Base-by-base conservation (phyloP, 2,113 vertebrate species). In the Willisornis vidua region DNA sequence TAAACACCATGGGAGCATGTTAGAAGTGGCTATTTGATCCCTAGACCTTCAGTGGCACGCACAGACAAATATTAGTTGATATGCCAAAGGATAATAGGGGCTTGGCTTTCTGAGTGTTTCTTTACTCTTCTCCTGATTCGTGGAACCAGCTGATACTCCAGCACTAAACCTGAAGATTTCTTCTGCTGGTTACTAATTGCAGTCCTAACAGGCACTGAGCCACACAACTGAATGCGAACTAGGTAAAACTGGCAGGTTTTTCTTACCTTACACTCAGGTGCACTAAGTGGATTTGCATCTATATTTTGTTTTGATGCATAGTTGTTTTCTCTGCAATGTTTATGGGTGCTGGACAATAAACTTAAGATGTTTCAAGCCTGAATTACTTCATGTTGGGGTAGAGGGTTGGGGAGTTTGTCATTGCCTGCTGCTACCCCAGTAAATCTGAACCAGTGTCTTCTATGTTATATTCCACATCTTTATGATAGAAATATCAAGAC, bases 11-110 rank as follows among this genome's bases (percentile, higher is more conserved):
- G 25, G 51, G 61, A 74, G 35, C 33, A 43, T 61, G 52, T 63
- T 61, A 90, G 83, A 88, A 89, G 76, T 66, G 62, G 79, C 37
- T 89, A 92, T 93, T 90, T 96, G 90, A 96, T 97, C 76, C 66
- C 23, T 39, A 66, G 66, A 33, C 57, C 62, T 93, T 89, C 70
- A 87, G 41, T 70, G 86, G 72, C 88, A 81, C 52, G 49, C 37
- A 35, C 51, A 75, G 6, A 77, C 49, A 92, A 94, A 92, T 82
- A 88, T 58, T 54, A 61, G 73, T 78, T 92, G 80, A 85, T 85
- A 66, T 90, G 83, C 85, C 94, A 93, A 85, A 92, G 46, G 87
- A 71, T 93, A 95, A 90, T 92, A 68, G 61, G 41, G 66, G 70
- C 45, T 81, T 94, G 76, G 73, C 73, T 95, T 92, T 88, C 72